These are phyloP conservation scores for Coreius guichenoti DNA, from an alignment of 2,797 vertebrate species.

Conservation along the genomic window DNA sequence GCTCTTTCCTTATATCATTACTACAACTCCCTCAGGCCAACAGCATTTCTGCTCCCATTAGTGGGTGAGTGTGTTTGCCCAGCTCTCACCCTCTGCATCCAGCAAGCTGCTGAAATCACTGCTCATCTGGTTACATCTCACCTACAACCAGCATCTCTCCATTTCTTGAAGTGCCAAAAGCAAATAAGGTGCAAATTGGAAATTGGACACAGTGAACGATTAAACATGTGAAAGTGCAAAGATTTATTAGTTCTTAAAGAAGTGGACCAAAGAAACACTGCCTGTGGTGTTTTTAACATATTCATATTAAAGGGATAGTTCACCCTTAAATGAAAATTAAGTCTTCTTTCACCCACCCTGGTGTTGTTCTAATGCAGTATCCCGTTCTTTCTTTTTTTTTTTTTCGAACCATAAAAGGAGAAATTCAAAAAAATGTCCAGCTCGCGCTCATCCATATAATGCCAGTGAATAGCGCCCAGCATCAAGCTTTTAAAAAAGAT, in stretches of 20 bases:
- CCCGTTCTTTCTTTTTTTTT: background rate
- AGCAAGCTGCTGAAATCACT: slow-evolving; percentile 38
- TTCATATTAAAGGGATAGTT: background rate
- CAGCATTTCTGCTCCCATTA: slow-evolving; percentile 40
- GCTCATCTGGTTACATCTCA: slow-evolving; percentile 56
- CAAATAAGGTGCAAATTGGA: slow-evolving; percentile 37
- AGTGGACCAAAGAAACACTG: background rate
- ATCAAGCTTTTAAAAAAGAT: background rate
- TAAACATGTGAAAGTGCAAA: background rate
- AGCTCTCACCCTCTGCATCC: slow-evolving; percentile 26
- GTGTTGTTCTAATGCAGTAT: background rate
- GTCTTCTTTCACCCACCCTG: background rate
- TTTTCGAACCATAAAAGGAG: no score
- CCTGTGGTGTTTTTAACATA: background rate
- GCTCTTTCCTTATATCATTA: slow-evolving; percentile 57
- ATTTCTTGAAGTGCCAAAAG: slow-evolving; percentile 46
- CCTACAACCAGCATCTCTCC: slow-evolving; percentile 41
- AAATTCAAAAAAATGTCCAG: no score
- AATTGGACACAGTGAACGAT: background rate
- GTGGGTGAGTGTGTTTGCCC: background rate
- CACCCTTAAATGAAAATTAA: background rate
- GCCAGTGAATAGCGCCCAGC: background rate
- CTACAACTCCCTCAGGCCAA: slow-evolving; percentile 56
- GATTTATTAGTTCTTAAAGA: background rate
- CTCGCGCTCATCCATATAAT: background rate